Conservation (phyloP, 1,140 invertebrate species). For the Drosophila navojoa region DNA sequence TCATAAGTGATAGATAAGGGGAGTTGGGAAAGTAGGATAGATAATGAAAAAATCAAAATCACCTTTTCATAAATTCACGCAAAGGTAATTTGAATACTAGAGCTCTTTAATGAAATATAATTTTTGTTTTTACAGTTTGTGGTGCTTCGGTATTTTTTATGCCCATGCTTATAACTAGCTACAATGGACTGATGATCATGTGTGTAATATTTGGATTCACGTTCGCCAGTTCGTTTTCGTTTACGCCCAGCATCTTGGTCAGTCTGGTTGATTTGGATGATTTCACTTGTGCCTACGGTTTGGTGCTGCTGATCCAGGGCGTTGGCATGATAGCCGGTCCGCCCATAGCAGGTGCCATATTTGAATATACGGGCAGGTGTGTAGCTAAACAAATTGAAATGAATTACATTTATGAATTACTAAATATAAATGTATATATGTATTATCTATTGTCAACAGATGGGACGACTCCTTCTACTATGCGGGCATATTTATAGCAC, state of each 20-base stretch:
- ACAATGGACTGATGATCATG: conserved; percentile 85
- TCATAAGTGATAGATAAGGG: too few species aligned
- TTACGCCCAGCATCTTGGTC: conserved; percentile 93
- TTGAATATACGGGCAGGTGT: conserved; percentile 72
- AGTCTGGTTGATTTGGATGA: conserved; percentile 84
- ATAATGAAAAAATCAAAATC: too few species aligned
- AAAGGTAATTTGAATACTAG: too few species aligned
- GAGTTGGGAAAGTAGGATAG: too few species aligned
- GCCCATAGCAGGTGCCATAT: conserved; percentile 86
- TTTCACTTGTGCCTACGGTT: conserved; percentile 95
- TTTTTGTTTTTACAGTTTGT: conserved; percentile 85
- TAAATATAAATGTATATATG: neutral
- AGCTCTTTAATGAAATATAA: too few species aligned
- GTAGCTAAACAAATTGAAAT: conserved; percentile 1
- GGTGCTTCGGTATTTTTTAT: conserved; percentile 89
- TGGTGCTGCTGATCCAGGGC: conserved; percentile 94
- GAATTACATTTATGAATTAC: too few species aligned
- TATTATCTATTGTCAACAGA: conserved; percentile 39
- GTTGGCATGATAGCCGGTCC: conserved; percentile 87
- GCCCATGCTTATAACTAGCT: conserved; percentile 88
- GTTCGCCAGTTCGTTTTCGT: conserved; percentile 94
- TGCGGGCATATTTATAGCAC: conserved; percentile 92
- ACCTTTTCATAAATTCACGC: neutral
- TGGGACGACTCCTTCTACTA: conserved; percentile 89
- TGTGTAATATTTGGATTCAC: conserved; percentile 91